Conservation (phyloP, 1,140 invertebrate species). For the Leptopilina clavipes region DNA sequence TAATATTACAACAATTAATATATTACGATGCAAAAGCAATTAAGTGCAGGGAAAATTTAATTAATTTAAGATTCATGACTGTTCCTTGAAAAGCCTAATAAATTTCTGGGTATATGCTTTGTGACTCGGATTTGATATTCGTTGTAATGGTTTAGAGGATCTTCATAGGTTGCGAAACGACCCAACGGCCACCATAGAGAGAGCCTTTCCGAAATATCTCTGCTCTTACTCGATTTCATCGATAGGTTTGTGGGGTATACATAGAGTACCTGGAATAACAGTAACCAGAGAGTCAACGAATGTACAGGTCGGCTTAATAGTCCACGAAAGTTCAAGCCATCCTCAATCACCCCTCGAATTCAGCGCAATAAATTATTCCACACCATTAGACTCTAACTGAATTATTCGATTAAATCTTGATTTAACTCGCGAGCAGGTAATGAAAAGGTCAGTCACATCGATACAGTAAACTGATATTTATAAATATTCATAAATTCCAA, state of each 20-base stretch:
- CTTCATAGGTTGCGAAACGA: not conserved
- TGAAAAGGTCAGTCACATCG: constrained; percentile 1
- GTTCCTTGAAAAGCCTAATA: not conserved
- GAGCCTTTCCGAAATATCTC: not conserved
- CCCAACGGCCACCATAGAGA: not conserved
- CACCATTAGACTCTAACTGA: constrained; percentile 63
- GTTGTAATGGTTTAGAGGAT: not conserved
- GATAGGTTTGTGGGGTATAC: not conserved
- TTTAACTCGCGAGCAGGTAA: constrained; percentile 55
- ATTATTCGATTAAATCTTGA: constrained; percentile 69
- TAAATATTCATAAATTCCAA: too few relatives aligned
- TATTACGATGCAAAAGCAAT: too few relatives aligned
- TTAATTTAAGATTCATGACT: not conserved
- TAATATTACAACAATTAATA: too few relatives aligned
- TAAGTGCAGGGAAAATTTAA: not conserved
- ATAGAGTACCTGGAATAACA: not conserved
- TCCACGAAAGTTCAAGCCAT: constrained; percentile 38
- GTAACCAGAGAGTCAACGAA: constrained; percentile 28
- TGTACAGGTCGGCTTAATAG: constrained; percentile 49
- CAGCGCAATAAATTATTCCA: constrained; percentile 63
- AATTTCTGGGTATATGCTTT: not conserved
- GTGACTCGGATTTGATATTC: constrained; percentile 13
- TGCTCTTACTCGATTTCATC: constrained; percentile 3
- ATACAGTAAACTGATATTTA: too few relatives aligned
- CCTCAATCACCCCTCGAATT: constrained; percentile 37